Conservation (phyloP, 2,797 vertebrate genomes). For the Eulemur mongoz region DNA sequence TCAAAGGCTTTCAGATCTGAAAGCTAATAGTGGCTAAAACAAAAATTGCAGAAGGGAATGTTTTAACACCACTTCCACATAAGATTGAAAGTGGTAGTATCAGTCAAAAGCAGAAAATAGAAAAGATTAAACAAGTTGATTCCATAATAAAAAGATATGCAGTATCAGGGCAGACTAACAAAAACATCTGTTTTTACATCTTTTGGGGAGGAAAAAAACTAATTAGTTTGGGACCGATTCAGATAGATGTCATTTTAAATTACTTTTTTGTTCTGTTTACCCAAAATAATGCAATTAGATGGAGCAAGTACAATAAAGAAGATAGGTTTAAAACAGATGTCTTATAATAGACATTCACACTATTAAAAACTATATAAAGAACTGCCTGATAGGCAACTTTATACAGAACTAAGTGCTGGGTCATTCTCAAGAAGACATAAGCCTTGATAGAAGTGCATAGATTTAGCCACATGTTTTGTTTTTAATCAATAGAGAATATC, state of each 20-base stretch:
- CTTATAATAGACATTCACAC: slow-evolving; percentile 65
- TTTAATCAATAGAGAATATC: not conserved
- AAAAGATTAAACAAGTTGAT: slow-evolving; percentile 46
- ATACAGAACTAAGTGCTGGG: slow-evolving; percentile 34
- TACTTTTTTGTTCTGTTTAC: slow-evolving; percentile 65
- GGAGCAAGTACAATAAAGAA: slow-evolving; percentile 72
- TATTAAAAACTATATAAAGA: slow-evolving; percentile 67
- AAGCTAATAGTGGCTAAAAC: slow-evolving; percentile 28
- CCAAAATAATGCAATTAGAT: slow-evolving; percentile 78
- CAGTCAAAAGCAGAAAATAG: slow-evolving; percentile 53
- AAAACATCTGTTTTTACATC: slow-evolving; percentile 64
- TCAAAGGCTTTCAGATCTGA: not conserved
- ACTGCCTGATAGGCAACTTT: slow-evolving; percentile 60
- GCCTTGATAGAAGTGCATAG: not conserved
- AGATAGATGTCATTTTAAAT: slow-evolving; percentile 78
- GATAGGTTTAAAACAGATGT: slow-evolving; percentile 75
- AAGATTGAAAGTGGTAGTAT: slow-evolving; percentile 43
- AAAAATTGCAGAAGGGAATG: slow-evolving; percentile 18
- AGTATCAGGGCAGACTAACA: slow-evolving; percentile 41
- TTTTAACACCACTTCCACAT: slow-evolving; percentile 35
- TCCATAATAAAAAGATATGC: slow-evolving; percentile 55
- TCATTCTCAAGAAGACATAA: slow-evolving; percentile 42
- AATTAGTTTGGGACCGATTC: slow-evolving; percentile 68
- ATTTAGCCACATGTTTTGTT: not conserved
- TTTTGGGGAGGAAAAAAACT: slow-evolving; percentile 51